A percentile compares a stretch with the other conserved stretches of the same genome.
Evolutionary conservation across 2,888 invertebrate species (phyloP).

Genomic region (Horisme vitalbata): DNA sequence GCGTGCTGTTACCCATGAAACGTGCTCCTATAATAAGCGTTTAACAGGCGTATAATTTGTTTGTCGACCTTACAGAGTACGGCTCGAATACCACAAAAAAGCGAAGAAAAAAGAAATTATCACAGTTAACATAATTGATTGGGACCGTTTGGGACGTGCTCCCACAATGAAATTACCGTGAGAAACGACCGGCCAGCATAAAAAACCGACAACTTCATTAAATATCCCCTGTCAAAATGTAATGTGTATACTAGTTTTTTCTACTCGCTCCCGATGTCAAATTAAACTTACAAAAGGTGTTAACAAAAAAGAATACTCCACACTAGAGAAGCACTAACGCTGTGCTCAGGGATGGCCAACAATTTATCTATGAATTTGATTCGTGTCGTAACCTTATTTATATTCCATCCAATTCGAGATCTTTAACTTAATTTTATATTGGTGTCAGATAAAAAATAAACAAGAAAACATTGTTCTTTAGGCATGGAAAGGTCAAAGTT

Average conservation of each 20-base stretch:
- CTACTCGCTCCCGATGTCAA: constrained; percentile 77
- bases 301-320: constrained; percentile 70
- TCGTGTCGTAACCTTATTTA: background rate
- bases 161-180: constrained; percentile 70
- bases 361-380: constrained; percentile 53
- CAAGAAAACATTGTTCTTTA: constrained; percentile 1
- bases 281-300: constrained; percentile 82
- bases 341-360: constrained; percentile 60
- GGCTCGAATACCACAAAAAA: constrained; percentile 45
- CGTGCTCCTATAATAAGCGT: constrained; percentile 57
- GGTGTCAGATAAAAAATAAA: constrained; percentile 9
- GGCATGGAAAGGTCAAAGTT: constrained; percentile 17
- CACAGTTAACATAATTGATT: constrained; percentile 81
- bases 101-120: constrained; percentile 59
- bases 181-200: constrained; percentile 58
- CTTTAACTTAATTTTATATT: background rate
- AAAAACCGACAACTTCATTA: constrained; percentile 77
- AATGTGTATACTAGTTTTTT: constrained; percentile 79
- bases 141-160: constrained; percentile 74
- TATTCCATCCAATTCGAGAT: background rate
- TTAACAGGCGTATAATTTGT: constrained; percentile 73
- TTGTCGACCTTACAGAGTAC: constrained; percentile 61
- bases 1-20: constrained; percentile 34
- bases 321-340: constrained; percentile 50
- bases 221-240: constrained; percentile 81